These are phyloP conservation scores for Hypolimnas misippus DNA, from an alignment of 2,888 invertebrate genomes.

Conservation along the genomic window DNA sequence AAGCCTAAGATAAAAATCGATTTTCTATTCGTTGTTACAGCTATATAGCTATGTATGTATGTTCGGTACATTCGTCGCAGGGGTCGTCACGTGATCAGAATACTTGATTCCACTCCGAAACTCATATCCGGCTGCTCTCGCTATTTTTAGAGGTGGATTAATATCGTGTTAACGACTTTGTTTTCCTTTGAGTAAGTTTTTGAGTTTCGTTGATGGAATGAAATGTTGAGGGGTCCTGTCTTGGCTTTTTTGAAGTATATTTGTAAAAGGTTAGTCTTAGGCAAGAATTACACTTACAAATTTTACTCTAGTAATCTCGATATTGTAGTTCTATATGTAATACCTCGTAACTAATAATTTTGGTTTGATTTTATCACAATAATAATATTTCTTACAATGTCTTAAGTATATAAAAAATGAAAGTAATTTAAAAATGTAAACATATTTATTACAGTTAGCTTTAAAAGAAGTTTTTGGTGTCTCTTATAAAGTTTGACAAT, in stretches of 20 bases:
- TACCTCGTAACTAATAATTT: too few species aligned
- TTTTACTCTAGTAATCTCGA: too few species aligned
- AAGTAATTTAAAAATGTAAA: not conserved
- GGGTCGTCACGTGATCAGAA: slow-evolving; percentile 59
- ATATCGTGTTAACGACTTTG: slow-evolving; percentile 26
- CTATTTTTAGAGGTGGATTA: slow-evolving; percentile 51
- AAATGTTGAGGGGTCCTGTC: not conserved
- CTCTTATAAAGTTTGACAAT: too few species aligned
- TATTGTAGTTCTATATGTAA: too few species aligned
- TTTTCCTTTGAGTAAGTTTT: slow-evolving; percentile 23
- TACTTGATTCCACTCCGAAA: slow-evolving; percentile 55
- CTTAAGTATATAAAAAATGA: too few species aligned
- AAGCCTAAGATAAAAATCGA: slow-evolving; percentile 18
- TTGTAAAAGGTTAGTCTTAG: too few species aligned
- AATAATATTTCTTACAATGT: too few species aligned
- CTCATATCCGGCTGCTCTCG: slow-evolving; percentile 62
- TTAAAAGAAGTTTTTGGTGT: too few species aligned
- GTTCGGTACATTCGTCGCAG: slow-evolving; percentile 41
- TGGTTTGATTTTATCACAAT: too few species aligned
- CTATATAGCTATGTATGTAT: slow-evolving; percentile 15
- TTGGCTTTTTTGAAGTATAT: too few species aligned
- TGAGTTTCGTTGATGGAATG: slow-evolving; percentile 9
- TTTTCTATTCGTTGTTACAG: slow-evolving; percentile 13
- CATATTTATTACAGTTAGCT: too few species aligned
- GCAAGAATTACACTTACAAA: too few species aligned